Conservation (phyloP, 2,113 vertebrate genomes). For the Rhabdornis inornatus region DNA sequence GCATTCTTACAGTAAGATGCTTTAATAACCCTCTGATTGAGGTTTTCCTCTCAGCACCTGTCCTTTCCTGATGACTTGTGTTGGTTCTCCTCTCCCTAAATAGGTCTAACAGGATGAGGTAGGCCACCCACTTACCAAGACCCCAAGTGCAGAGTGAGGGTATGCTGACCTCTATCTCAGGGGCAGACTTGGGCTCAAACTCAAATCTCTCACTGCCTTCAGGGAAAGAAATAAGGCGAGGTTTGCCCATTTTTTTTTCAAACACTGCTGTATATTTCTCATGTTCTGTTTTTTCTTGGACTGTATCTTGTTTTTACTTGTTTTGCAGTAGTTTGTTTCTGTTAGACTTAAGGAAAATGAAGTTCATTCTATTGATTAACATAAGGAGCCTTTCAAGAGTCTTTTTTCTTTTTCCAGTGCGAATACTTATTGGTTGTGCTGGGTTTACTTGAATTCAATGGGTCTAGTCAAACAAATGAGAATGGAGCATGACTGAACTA, state of each 20-base stretch:
- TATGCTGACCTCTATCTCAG: not conserved
- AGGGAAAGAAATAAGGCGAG: not conserved
- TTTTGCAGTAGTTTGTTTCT: not conserved
- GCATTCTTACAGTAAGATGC: not conserved
- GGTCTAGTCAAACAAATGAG: not conserved
- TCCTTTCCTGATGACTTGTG: not conserved
- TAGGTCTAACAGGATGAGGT: not conserved
- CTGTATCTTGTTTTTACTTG: not conserved
- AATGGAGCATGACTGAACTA: not conserved
- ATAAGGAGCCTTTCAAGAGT: not conserved
- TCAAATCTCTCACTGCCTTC: not conserved
- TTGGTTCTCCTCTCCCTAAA: not conserved
- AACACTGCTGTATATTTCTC: not conserved
- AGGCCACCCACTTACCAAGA: not conserved
- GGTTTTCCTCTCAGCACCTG: not conserved
- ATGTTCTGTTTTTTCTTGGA: fast-evolving
- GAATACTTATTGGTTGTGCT: not conserved
- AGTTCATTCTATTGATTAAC: not conserved
- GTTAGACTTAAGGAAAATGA: not conserved
- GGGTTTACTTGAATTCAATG: not conserved
- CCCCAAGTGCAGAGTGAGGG: fast-evolving
- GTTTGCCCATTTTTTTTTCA: not conserved
- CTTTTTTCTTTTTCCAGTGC: not conserved
- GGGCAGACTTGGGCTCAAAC: not conserved
- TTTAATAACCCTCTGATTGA: not conserved